These are phyloP conservation scores for Labeo rohita DNA, from an alignment of 2,113 vertebrate genomes.

Conservation along the genomic window DNA sequence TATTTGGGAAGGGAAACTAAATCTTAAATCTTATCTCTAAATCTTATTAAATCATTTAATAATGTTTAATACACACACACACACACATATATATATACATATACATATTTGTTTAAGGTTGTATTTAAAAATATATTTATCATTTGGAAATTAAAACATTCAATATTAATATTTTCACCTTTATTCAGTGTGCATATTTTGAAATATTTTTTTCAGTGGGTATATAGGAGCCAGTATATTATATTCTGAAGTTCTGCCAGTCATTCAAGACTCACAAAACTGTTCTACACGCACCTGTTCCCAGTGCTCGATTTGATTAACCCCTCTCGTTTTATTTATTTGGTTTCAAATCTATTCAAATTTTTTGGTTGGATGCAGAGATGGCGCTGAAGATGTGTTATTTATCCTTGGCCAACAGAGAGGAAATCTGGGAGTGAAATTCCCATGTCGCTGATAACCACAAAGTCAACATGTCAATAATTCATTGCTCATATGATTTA, in stretches of 20 bases:
- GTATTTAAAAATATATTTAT: too few relatives aligned
- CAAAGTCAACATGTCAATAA: slow-evolving; percentile 63
- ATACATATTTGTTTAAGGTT: too few relatives aligned
- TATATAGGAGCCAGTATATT: background rate
- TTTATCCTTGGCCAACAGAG: slow-evolving; percentile 44
- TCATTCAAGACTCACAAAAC: background rate
- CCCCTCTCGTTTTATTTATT: slow-evolving; percentile 26
- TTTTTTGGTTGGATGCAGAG: slow-evolving; percentile 3
- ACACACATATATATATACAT: too few relatives aligned
- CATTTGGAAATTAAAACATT: too few relatives aligned
- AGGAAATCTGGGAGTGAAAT: slow-evolving; percentile 47
- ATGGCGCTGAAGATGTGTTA: slow-evolving; percentile 32
- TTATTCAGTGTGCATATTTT: background rate
- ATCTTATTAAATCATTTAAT: too few relatives aligned
- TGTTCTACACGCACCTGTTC: slow-evolving; percentile 43
- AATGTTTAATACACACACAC: too few relatives aligned
- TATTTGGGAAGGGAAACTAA: too few relatives aligned
- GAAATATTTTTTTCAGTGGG: too few relatives aligned
- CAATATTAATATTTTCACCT: background rate
- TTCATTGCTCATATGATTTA: slow-evolving; percentile 60
- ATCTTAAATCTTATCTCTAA: too few relatives aligned
- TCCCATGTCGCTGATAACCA: slow-evolving; percentile 56
- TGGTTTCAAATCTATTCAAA: slow-evolving; percentile 25
- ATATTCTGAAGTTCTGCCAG: slow-evolving; percentile 31
- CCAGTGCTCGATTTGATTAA: slow-evolving; percentile 31